A percentile compares a stretch with the other conserved stretches of the same genome.
These are phyloP conservation scores for Caenorhabditis elegans DNA, from an alignment of 1,140 invertebrate genomes.

Conservation along the genomic window WBcel235 BX284605.5:16339001-16339500, in stretches of 20 bases:
- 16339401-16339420: background rate
- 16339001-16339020: too few relatives aligned
- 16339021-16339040: too few relatives aligned
- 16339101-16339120: background rate
- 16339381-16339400: background rate
- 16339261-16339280: too few relatives aligned
- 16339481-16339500: too few relatives aligned
- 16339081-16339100: background rate
- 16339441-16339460: background rate
- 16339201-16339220: background rate
- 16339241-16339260: background rate
- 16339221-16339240: background rate
- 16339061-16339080: too few relatives aligned
- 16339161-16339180: background rate
- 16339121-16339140: too few relatives aligned
- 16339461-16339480: background rate
- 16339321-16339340: background rate
- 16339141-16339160: background rate
- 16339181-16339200: background rate
- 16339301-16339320: background rate
- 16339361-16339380: background rate
- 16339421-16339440: background rate
- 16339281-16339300: too few relatives aligned
- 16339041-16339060: too few relatives aligned
- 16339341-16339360: background rate